Evolutionary conservation across 2,888 invertebrate genomes (phyloP), one percentile per base, ranked within the genome.

Genomic region (Drosophila neonasuta): DNA sequence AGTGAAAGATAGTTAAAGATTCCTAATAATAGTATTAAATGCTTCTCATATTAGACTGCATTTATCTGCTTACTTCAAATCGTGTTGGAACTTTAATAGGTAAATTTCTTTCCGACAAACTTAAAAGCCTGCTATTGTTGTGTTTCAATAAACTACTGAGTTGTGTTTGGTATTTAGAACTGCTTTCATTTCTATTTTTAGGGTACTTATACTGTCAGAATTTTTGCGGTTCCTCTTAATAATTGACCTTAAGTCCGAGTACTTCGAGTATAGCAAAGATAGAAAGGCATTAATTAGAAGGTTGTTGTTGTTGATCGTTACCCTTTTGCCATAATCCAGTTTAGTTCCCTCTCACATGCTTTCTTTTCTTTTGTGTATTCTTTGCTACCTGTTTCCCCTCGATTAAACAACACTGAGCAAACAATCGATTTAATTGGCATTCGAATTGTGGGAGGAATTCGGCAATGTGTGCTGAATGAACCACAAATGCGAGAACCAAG

Each of bases 401-500:
- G 54, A 54, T 54, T 54, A 54, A 55, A 55, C 45, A 55, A 45
- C 34, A 45, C 34, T 15, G 24, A 15, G 29, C 56, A 56, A 56
- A 56, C 54, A 54, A 44, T 54, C 54, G 54, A 55, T 59, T 59
- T 59, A 59, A 59, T 59, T 59, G 59, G 59, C 51, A 50, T 44
- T 51, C 10, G 50, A 51, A 24, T 51, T 51, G 42, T 51, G 34
- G 32, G 44, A 55, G 13, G 44, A 44, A 44, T 55, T 55, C 34
- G 54, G 34, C 44, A 59, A 42, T 59, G 51, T 59, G 24, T 59
- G 20, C 42, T 34, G 32, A 51, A 45, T 45, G 36, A 54, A 17
- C 45, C 60, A 60, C 45, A 44, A 52, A 46, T 36, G 17, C 54
- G 20, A 34, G 32, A 24, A 24, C 44, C 54, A 44, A 55, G 54